Evolutionary conservation across 2,888 invertebrate genomes (phyloP).

Genomic region (Drosophila robusta): DNA sequence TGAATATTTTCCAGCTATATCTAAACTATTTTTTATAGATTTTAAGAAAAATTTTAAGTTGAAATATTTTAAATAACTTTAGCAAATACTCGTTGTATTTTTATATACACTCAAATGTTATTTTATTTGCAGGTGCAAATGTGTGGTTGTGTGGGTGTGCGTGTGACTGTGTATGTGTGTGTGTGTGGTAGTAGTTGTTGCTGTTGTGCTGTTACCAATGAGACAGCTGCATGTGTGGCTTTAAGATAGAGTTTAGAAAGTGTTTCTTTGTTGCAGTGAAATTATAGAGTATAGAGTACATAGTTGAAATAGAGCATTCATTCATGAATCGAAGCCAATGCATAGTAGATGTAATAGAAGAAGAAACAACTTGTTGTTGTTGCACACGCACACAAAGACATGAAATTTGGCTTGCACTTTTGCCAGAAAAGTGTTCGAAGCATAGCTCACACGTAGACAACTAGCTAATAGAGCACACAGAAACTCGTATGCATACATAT

Average conservation of each 20-base stretch:
- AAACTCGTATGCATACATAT: conserved; percentile 47
- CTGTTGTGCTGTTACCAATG: conserved; percentile 29
- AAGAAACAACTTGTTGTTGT: conserved; percentile 20
- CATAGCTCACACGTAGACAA: conserved; percentile 46
- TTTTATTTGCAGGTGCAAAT: conserved; percentile 46
- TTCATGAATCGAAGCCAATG: conserved; percentile 20
- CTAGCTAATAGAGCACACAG: conserved; percentile 66
- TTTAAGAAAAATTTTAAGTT: neutral
- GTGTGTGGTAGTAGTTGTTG: conserved; percentile 24
- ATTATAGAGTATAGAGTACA: conserved; percentile 15
- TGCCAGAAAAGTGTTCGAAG: conserved; percentile 26
- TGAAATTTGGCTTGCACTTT: conserved; percentile 33
- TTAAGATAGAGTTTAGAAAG: conserved; percentile 11
- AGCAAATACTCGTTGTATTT: conserved; percentile 11
- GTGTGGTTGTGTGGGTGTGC: conserved; percentile 20
- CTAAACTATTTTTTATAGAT: neutral
- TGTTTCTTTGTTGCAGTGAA: conserved; percentile 7
- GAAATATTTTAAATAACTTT: neutral
- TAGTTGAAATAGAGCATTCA: conserved; percentile 21
- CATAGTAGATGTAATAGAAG: conserved; percentile 17
- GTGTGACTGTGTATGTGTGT: conserved; percentile 9
- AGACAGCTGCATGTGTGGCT: conserved; percentile 36
- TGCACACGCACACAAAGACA: conserved; percentile 72
- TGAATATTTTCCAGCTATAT: neutral
- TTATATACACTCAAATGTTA: conserved; percentile 19